Percentiles rank a stretch among this genome's conserved stretches.
Conservation (phyloP, 1,140 invertebrate species). For the Drosophila neocordata region DNA sequence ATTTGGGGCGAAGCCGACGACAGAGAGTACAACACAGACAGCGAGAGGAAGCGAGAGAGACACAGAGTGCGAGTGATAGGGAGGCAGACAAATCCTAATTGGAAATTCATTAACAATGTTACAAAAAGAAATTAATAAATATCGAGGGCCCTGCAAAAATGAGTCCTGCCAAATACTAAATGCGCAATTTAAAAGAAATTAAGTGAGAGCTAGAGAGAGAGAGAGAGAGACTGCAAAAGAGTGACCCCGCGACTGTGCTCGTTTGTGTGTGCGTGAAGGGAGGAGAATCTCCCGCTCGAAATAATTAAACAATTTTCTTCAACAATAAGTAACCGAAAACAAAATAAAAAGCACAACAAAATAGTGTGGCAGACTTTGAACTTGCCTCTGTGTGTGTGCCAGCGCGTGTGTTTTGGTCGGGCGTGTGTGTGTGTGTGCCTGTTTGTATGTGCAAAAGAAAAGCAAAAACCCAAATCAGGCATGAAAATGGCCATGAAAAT, state of each 20-base stretch:
- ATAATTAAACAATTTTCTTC: conserved; percentile 8
- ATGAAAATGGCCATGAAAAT: conserved; percentile 48
- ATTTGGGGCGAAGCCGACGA: conserved; percentile 20
- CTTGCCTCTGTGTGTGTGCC: conserved; percentile 39
- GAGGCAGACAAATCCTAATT: conserved; percentile 3
- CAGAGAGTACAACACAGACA: conserved; percentile 25
- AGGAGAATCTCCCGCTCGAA: conserved; percentile 23
- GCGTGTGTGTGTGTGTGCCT: conserved; percentile 17
- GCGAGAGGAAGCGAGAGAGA: not conserved
- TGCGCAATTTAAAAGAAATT: conserved; percentile 28
- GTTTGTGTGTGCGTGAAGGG: not conserved
- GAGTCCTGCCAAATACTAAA: conserved; percentile 30
- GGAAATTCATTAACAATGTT: not conserved
- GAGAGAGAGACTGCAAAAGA: conserved; percentile 1
- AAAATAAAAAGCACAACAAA: not conserved
- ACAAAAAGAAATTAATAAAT: not conserved
- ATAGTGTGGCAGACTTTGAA: conserved; percentile 62
- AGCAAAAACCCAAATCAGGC: conserved; percentile 53
- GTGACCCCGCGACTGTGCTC: not conserved
- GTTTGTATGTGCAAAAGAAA: conserved; percentile 68
- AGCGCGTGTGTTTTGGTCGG: conserved; percentile 1
- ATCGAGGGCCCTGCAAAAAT: not conserved
- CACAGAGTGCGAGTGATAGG: not conserved
- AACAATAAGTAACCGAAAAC: not conserved
- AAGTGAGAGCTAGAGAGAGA: conserved; percentile 2